Evolutionary conservation across 2,888 invertebrate genomes (phyloP).

Genomic region (Cabera pusaria): DNA sequence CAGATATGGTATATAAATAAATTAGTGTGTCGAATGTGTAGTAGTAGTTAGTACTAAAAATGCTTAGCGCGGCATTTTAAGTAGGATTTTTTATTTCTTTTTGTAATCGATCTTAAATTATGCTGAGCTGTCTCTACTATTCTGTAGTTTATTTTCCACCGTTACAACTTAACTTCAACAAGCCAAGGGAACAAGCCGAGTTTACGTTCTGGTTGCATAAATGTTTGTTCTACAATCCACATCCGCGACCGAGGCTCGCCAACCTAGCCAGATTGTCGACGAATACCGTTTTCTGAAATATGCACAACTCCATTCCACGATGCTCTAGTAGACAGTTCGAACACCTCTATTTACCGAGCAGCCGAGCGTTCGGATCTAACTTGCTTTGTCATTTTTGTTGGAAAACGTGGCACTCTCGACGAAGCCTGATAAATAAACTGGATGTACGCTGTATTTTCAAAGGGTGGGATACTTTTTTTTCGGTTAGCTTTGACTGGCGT

Average conservation of each 20-base stretch:
- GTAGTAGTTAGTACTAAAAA: too few relatives aligned
- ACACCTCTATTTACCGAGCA: conserved; percentile 27
- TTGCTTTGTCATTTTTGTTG: conserved; percentile 32
- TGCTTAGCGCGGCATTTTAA: too few relatives aligned
- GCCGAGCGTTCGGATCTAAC: conserved; percentile 22
- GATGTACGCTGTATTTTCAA: conserved; percentile 19
- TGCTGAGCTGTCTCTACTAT: too few relatives aligned
- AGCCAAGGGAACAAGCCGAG: not conserved
- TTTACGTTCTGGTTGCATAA: conserved; percentile 1
- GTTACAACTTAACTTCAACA: too few relatives aligned
- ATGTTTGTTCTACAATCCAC: conserved; percentile 3
- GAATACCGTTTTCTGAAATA: conserved; percentile 55
- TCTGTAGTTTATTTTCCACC: too few relatives aligned
- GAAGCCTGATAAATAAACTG: conserved; percentile 23
- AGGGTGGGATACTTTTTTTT: conserved; percentile 8
- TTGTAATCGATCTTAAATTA: too few relatives aligned
- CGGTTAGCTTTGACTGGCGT: conserved; percentile 8
- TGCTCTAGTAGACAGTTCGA: conserved; percentile 31
- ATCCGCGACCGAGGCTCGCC: conserved; percentile 26
- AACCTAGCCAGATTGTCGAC: conserved; percentile 40
- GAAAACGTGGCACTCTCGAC: conserved; percentile 22
- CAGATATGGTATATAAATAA: conserved; percentile 77
- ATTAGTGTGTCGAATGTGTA: conserved; percentile 64
- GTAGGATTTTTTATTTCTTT: too few relatives aligned
- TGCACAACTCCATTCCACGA: conserved; percentile 41